These are phyloP conservation scores for Acromyrmex echinatior DNA, from an alignment of 1,140 invertebrate genomes.

Conservation along the genomic window DNA sequence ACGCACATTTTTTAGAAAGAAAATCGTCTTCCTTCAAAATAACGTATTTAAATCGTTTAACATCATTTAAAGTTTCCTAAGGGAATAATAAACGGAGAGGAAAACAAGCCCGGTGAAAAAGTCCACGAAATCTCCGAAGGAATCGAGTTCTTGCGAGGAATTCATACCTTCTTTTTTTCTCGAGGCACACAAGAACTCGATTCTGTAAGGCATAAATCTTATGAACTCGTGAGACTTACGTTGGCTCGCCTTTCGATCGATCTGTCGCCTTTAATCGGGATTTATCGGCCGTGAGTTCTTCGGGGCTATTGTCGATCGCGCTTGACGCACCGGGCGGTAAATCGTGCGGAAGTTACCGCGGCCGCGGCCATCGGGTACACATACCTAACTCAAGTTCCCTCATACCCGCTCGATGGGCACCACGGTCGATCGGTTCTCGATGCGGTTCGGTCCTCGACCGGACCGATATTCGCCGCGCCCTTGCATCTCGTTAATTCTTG, in stretches of 20 bases:
- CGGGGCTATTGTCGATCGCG: constrained; percentile 54
- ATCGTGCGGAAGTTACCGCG: constrained; percentile 61
- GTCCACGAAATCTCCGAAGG: not conserved
- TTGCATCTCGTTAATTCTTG: constrained; percentile 64
- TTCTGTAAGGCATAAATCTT: constrained; percentile 2
- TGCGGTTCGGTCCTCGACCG: constrained; percentile 51
- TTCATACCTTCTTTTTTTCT: not conserved
- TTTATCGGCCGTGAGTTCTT: constrained; percentile 60
- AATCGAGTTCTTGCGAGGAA: not conserved
- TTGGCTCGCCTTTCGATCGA: constrained; percentile 30
- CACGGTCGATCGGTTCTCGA: constrained; percentile 60
- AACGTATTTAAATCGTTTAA: not conserved
- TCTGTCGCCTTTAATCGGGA: constrained; percentile 58
- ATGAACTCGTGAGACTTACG: constrained; percentile 8
- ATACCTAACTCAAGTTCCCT: constrained; percentile 50
- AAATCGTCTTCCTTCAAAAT: not conserved
- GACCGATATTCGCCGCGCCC: constrained; percentile 43
- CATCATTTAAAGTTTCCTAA: not conserved
- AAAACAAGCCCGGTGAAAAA: not conserved
- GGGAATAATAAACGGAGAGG: not conserved
- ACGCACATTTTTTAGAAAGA: not conserved
- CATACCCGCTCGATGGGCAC: constrained; percentile 5
- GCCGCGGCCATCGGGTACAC: constrained; percentile 44
- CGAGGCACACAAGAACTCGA: not conserved
- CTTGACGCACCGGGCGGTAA: constrained; percentile 58